Conservation (phyloP, 2,797 vertebrate species). For the Thripadectes ignobilis region DNA sequence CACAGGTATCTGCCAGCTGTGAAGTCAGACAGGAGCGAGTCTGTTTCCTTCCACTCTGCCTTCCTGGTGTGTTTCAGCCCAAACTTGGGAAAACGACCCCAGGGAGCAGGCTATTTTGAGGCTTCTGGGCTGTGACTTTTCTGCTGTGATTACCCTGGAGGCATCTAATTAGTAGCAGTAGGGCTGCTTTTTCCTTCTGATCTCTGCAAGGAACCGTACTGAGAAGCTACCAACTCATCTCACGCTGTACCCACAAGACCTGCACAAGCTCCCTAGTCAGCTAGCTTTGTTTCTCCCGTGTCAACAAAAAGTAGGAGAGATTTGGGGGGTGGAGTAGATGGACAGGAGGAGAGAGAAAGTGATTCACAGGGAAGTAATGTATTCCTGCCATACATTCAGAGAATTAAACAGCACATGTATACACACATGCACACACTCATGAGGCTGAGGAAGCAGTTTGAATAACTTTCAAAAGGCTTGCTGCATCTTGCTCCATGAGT, state of each 20-base stretch:
- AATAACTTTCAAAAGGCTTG: constrained; percentile 70
- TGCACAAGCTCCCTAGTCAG: background rate
- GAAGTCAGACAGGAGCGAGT: background rate
- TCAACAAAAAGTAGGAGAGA: constrained; percentile 12
- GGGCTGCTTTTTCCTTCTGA: constrained; percentile 19
- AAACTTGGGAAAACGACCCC: constrained; percentile 4
- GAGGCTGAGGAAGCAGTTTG: constrained; percentile 57
- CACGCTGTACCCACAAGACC: background rate
- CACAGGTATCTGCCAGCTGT: background rate
- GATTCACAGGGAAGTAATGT: constrained; percentile 33
- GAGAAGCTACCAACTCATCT: constrained; percentile 23
- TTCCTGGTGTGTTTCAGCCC: background rate
- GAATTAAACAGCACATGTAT: constrained; percentile 24
- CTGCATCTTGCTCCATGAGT: constrained; percentile 69
- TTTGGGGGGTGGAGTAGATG: constrained; percentile 28
- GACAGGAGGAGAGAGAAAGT: constrained; percentile 45
- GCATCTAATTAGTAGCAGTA: background rate
- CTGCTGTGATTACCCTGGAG: constrained; percentile 7
- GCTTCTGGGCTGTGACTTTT: constrained; percentile 26
- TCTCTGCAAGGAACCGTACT: background rate
- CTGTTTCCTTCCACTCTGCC: background rate
- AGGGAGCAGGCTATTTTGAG: constrained; percentile 29
- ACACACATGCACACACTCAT: constrained; percentile 11
- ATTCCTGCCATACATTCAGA: constrained; percentile 62
- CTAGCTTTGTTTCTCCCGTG: constrained; percentile 5